phyloP scores from a whole-genome alignment of 2,113 vertebrate species.

The Turdus rufiventris region DNA sequence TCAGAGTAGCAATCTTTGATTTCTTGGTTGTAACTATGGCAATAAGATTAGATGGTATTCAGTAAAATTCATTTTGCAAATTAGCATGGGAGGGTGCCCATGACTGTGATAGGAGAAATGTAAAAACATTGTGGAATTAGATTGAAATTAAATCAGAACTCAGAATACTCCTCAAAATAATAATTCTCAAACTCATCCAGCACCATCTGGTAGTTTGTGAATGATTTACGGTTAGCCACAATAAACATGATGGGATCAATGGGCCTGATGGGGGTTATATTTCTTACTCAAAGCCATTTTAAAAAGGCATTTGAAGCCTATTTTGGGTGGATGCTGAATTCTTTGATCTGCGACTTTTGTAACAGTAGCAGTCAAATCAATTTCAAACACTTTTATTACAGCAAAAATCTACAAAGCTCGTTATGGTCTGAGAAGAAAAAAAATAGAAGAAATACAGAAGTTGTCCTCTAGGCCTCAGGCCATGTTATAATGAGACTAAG shows the following conservation, averaged over 20 bases:
- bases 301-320: neutral
- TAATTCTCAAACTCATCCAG: neutral
- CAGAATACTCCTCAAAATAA: slow-evolving; percentile 52
- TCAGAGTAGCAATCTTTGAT: slow-evolving; percentile 60
- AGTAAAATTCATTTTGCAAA: slow-evolving; percentile 69
- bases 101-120: neutral
- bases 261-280: neutral
- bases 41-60: slow-evolving; percentile 74
- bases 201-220: slow-evolving; percentile 40
- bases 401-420: slow-evolving; percentile 67
- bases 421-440: slow-evolving; percentile 8
- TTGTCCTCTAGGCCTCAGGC: slow-evolving; percentile 55
- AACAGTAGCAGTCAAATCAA: slow-evolving; percentile 66
- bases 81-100: slow-evolving; percentile 50
- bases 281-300: slow-evolving; percentile 11
- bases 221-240: slow-evolving; percentile 7
- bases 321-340: slow-evolving; percentile 19
- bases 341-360: slow-evolving; percentile 66
- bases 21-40: slow-evolving; percentile 77
- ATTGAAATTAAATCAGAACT: slow-evolving; percentile 43
- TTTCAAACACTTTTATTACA: slow-evolving; percentile 70
- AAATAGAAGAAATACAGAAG: slow-evolving; percentile 16
- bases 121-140: slow-evolving; percentile 36
- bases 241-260: neutral
- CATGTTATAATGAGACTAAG: slow-evolving; percentile 70